Base-by-base conservation (phyloP, 2,113 vertebrate genomes). In the Pyrgilauda ruficollis region DNA sequence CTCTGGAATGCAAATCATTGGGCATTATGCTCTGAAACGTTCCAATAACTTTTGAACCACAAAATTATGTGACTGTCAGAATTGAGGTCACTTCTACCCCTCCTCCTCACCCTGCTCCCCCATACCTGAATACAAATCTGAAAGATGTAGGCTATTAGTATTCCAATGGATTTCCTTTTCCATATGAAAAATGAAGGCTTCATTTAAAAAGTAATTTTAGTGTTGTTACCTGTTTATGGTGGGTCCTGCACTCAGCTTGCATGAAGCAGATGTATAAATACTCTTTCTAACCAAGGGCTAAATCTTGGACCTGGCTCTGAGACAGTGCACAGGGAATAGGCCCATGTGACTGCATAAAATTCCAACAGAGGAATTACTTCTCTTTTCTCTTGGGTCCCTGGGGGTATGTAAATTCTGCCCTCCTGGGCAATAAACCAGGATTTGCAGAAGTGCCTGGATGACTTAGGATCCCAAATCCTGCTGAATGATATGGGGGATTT, bases 41-140 rank as follows among this genome's bases (percentile, higher is more conserved):
- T 94, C 93, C 86, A 83, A 26, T 96, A 92, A 85, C 85, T 97
- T 95, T 35, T 85, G 86, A 92, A 92, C 85, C 66, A 63, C 82
- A 72, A 56, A 92, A 93, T 87, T 70, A 85, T 80, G 74, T 91
- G 84, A 77, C 86, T 89, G 83, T 80, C 84, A 87, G 70, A 89
- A 85, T 13, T 68, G 85, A 93, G 80, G 93, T 93, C 74, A 61
- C 64, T 85, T 64, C 39, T 31, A 53, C 41, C n/a, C 30, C 46
- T 74, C 47, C 30, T 90, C 63, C 64, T 70, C 69, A 20, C 22
- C 20, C 64, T 41, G 41, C 44, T 76, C 24, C 78, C 52, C 80
- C 5, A 11, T 64, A 69, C 28, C 59, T 73, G 85, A 41, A 82
- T 74, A 27, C 55, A 67, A 67, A 87, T 53, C 43, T 68, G 58